A percentile compares a stretch with the other conserved stretches of the same genome.
These are phyloP conservation scores for Daboia siamensis DNA, from an alignment of 2,113 vertebrate species.

Conservation along the genomic window DNA sequence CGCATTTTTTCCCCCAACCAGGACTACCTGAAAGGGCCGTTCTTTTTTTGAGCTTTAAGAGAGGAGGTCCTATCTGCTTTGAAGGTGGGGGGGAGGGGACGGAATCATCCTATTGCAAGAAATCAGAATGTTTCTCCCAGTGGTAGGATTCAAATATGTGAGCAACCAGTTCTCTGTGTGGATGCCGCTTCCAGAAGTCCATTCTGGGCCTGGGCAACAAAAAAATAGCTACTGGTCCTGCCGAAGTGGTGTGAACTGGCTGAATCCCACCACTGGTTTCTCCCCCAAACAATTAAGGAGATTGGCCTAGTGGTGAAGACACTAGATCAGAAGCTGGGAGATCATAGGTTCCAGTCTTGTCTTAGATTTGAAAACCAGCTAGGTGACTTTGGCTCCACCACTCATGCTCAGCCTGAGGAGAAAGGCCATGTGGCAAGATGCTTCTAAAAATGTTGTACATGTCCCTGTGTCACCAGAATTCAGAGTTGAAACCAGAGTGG, in stretches of 20 bases:
- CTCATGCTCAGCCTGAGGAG: not conserved
- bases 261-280: not conserved
- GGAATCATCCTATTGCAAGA: too few relatives aligned
- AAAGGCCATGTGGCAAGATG: not conserved
- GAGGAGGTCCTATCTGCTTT: not conserved
- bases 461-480: not conserved
- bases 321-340: not conserved
- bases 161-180: too few relatives aligned
- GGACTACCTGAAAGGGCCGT: not conserved
- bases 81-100: too few relatives aligned
- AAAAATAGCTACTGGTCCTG: too few relatives aligned
- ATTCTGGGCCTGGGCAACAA: too few relatives aligned
- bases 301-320: not conserved
- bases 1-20: not conserved
- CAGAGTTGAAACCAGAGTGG: not conserved
- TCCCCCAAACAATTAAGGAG: not conserved
- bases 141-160: too few relatives aligned
- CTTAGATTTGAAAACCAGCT: not conserved
- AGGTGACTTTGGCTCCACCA: not conserved
- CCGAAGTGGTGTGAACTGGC: too few relatives aligned
- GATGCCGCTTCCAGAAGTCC: too few relatives aligned
- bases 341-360: not conserved
- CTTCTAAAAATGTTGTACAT: not conserved
- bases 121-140: too few relatives aligned
- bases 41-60: not conserved